Conservation (phyloP, 2,797 vertebrate species). For the Chanos chanos region DNA sequence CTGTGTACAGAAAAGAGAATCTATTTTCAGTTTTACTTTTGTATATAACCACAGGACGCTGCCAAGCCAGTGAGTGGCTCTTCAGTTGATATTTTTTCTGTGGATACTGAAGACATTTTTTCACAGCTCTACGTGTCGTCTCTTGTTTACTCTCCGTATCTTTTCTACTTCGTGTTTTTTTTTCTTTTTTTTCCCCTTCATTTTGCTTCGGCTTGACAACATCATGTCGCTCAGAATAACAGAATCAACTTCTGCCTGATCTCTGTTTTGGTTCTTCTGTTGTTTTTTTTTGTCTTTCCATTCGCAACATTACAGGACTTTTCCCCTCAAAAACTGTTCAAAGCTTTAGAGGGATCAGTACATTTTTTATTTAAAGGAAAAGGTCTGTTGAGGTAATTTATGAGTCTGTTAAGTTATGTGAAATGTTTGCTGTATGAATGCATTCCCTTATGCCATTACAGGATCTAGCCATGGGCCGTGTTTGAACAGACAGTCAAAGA, state of each 20-base stretch:
- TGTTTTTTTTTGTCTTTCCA: conserved; percentile 55
- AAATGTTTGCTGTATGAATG: conserved; percentile 73
- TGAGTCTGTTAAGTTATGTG: conserved; percentile 76
- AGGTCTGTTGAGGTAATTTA: conserved; percentile 77
- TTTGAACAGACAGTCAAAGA: conserved; percentile 35
- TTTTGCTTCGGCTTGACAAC: conserved; percentile 75
- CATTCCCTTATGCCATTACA: conserved; percentile 76
- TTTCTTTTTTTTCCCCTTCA: conserved; percentile 78
- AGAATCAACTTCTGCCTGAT: conserved; percentile 65
- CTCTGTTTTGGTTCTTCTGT: too few relatives aligned
- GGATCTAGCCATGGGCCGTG: conserved; percentile 74
- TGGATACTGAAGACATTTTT: conserved; percentile 92
- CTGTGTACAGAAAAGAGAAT: conserved; percentile 99
- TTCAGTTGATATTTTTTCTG: conserved; percentile 86
- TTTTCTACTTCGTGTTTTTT: conserved; percentile 61
- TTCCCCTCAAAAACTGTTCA: conserved; percentile 68
- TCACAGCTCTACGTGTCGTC: conserved; percentile 84
- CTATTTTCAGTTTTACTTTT: conserved; percentile 99
- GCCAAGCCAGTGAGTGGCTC: conserved; percentile 86
- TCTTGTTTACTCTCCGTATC: conserved; percentile 67
- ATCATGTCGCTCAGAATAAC: conserved; percentile 55
- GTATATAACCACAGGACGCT: conserved; percentile 96
- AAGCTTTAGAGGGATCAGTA: conserved; percentile 55
- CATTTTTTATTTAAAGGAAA: conserved; percentile 57
- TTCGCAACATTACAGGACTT: conserved; percentile 62